Evolutionary conservation across 2,797 vertebrate genomes (phyloP).

Genomic region (Silurus lanzhouensis): DNA sequence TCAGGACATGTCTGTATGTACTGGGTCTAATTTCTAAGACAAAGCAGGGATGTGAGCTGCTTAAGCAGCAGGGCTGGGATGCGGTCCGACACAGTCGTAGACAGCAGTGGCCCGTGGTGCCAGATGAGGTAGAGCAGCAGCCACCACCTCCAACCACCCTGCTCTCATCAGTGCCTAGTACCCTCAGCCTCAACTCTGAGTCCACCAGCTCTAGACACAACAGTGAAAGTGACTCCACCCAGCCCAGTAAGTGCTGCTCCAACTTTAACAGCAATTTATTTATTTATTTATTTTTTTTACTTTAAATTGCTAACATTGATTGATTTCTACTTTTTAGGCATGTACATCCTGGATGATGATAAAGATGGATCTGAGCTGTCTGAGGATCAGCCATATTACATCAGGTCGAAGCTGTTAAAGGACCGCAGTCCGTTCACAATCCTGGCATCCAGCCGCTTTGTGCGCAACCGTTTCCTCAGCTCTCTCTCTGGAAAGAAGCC

Average conservation of each 20-base stretch:
- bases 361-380: constrained; percentile 85
- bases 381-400: constrained; percentile 85
- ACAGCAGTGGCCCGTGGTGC: constrained; percentile 94
- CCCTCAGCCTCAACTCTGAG: constrained; percentile 94
- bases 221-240: constrained; percentile 93
- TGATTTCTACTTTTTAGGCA: constrained; percentile 74
- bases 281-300: too few relatives aligned
- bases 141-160: constrained; percentile 79
- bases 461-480: constrained; percentile 91
- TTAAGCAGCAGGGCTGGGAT: constrained; percentile 94
- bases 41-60: constrained; percentile 92
- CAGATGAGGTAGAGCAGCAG: constrained; percentile 89
- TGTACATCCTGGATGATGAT: constrained; percentile 95
- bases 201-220: constrained; percentile 97
- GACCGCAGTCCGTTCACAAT: constrained; percentile 94
- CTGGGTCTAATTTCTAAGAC: constrained; percentile 96
- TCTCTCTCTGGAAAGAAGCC: constrained; percentile 95
- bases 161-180: constrained; percentile 93
- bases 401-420: constrained; percentile 87
- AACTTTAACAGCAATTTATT: not conserved
- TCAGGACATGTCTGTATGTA: constrained; percentile 76
- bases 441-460: constrained; percentile 88
- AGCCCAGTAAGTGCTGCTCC: constrained; percentile 83
- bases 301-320: not conserved
- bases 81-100: constrained; percentile 92